Conservation (phyloP, 2,888 invertebrate species). For the Carabus problematicus region DNA sequence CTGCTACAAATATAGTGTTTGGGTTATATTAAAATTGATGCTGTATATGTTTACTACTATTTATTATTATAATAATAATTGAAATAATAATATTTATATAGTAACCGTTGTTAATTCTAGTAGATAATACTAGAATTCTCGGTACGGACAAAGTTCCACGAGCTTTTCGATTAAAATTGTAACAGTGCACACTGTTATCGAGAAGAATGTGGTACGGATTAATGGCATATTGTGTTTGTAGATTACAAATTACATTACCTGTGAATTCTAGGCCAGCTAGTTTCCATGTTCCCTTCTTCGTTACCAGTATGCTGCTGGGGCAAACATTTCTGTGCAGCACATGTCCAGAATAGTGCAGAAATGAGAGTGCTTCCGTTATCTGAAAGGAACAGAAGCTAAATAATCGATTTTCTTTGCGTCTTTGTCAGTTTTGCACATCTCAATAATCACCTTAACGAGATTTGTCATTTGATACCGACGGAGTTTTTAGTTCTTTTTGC, state of each 20-base stretch:
- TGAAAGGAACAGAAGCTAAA: conserved; percentile 59
- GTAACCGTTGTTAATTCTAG: too few species aligned
- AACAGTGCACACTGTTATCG: too few species aligned
- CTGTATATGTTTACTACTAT: too few species aligned
- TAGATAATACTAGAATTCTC: too few species aligned
- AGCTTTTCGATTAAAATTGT: too few species aligned
- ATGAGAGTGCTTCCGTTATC: conserved; percentile 94
- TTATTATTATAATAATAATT: too few species aligned
- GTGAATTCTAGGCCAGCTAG: conserved; percentile 92
- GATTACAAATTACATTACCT: conserved; percentile 72
- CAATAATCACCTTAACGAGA: conserved; percentile 3
- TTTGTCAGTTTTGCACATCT: conserved; percentile 12
- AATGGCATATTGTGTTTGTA: too few species aligned
- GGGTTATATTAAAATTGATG: too few species aligned
- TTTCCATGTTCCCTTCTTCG: conserved; percentile 95
- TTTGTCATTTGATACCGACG: background rate
- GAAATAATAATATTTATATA: too few species aligned
- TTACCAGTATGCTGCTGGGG: conserved; percentile 90
- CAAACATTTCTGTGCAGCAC: conserved; percentile 94
- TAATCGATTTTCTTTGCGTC: conserved; percentile 23
- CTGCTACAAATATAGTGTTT: too few species aligned
- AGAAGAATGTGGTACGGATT: too few species aligned
- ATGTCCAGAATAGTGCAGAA: conserved; percentile 87
- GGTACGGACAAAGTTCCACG: too few species aligned
- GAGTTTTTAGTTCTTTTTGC: conserved; percentile 1